These are phyloP conservation scores for Drosophila nasuta DNA, from an alignment of 1,140 invertebrate genomes.

Conservation along the genomic window DNA sequence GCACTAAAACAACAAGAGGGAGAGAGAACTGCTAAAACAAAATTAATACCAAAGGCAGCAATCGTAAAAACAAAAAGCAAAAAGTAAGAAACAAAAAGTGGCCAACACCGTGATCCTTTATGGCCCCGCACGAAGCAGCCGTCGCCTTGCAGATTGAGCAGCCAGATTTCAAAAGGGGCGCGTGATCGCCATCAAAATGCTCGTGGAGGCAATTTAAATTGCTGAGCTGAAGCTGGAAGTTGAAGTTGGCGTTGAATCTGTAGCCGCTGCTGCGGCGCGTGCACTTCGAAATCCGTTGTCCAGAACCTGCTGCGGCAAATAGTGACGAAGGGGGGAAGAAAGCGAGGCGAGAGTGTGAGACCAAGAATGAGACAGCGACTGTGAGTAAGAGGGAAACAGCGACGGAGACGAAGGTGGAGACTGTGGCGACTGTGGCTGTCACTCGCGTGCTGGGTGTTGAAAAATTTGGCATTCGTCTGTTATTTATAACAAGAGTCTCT, in stretches of 20 bases:
- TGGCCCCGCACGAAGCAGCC: slow-evolving; percentile 46
- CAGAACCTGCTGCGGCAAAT: slow-evolving; percentile 32
- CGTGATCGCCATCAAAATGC: slow-evolving; percentile 82
- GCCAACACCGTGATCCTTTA: slow-evolving; percentile 51
- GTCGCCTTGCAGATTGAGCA: slow-evolving; percentile 57
- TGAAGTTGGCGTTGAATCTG: neutral
- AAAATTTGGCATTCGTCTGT: slow-evolving; percentile 59
- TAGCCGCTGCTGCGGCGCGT: slow-evolving; percentile 12
- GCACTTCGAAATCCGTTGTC: slow-evolving; percentile 18
- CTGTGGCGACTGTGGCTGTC: slow-evolving; percentile 21
- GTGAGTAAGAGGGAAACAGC: neutral
- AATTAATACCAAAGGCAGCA: slow-evolving; percentile 67
- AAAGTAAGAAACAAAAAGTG: slow-evolving; percentile 14
- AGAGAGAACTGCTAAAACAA: slow-evolving; percentile 59
- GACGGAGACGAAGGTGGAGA: slow-evolving; percentile 1
- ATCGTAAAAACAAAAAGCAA: slow-evolving; percentile 51
- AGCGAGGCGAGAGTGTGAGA: neutral
- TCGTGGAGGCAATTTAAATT: slow-evolving; percentile 82
- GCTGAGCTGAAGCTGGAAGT: slow-evolving; percentile 52
- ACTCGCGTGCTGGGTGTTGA: slow-evolving; percentile 57
- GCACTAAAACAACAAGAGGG: slow-evolving; percentile 14
- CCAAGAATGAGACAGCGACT: neutral
- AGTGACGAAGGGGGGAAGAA: neutral
- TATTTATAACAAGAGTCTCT: slow-evolving; percentile 54
- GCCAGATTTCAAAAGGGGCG: slow-evolving; percentile 73